Evolutionary conservation across 2,113 vertebrate species (phyloP), one percentile per base, ranked within the genome.

Genomic region (Tylochromis polylepis): DNA sequence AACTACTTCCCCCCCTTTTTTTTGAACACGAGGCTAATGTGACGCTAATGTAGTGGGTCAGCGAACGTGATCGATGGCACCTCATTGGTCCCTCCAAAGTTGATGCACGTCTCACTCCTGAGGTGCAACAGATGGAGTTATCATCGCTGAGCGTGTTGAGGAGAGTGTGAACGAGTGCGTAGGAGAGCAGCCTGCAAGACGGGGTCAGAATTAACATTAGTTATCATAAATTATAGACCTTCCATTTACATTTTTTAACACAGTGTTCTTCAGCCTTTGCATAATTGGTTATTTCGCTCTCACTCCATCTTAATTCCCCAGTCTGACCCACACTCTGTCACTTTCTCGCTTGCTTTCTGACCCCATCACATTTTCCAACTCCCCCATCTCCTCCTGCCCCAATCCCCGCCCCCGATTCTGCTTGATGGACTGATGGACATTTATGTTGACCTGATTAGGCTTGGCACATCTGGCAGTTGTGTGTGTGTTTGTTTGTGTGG

Each of bases 361-460:
- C 46, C 29, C 27, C 46, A 31, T 53, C 72, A 53, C 72, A 29
- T 55, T 41, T 56, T 55, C 46, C 57, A 2, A 8, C 27, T 27
- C 16, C 11, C 20, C 11, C 43, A 5, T 22, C 22, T 20, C 20
- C 58, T 55, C 49, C 27, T 56, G 9, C 31, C 16, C 51, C 1
- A 1, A 11, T 1, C n/a, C 16, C 20, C 27, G 5, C 11, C 60
- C 72, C 60, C 27, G 82, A 89, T 86, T 92, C 70, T 56, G 53
- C 59, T 43, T 77, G 89, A 90, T 91, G 91, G 81, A 67, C 79
- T 62, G 82, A 90, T 83, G 85, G 86, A 89, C 84, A 3, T 91
- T 90, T 89, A 49, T 85, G 79, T 70, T 88, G 91, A 94, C 92
- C 92, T 90, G 90, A 87, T 92, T 92, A 91, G 72, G 49, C n/a